Evolutionary conservation across 2,888 invertebrate species (phyloP), one percentile per base, ranked within the genome.

Genomic region (Adelognathus sp.): DNA sequence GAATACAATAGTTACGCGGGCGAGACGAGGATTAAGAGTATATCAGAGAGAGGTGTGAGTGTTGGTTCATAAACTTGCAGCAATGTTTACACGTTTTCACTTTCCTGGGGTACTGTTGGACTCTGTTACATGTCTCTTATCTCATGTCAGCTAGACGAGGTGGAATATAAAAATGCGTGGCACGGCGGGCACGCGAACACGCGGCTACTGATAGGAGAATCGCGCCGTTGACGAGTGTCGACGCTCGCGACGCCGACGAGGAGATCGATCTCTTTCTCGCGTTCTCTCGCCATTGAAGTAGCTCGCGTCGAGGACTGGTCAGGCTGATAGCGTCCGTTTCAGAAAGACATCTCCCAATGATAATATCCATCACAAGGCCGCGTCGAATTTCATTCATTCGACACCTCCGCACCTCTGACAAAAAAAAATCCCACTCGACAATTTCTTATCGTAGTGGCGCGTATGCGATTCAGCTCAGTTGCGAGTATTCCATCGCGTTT

Each of bases 161-260:
- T n/a, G 29, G 33, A 46, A 24, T 41, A 60, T 44, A 60, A 60
- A 36, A 50, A 52, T 69, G 74, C 33, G 58, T 60, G 52, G 70
- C 76, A 69, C 56, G 64, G 67, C 81, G 67, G 74, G 75, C 63
- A 44, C 46, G 58, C 81, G 76, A 72, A 71, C 81, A 71, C 81
- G 64, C 63, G 73, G 74, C 79, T 75, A 79, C 79, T 79, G 79
- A 79, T 79, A 79, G 16, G 60, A 52, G 29, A 60, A 66, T n/a
- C 21, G 41, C 66, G 61, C 71, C 31, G 61, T 18, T 52, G 29
- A 39, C n/a, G 39, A 29, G 60, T 60, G 63, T 50, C 16, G 50
- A 39, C 27, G 50, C 11, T 29, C 5, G 6, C 24, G 60, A 50
- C 46, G 50, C n/a, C n/a, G 50, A 70, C 24, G 21, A 14, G 39